These are phyloP conservation scores for Drosophila gaucha DNA, from an alignment of 2,888 invertebrate genomes.

Conservation along the genomic window DNA sequence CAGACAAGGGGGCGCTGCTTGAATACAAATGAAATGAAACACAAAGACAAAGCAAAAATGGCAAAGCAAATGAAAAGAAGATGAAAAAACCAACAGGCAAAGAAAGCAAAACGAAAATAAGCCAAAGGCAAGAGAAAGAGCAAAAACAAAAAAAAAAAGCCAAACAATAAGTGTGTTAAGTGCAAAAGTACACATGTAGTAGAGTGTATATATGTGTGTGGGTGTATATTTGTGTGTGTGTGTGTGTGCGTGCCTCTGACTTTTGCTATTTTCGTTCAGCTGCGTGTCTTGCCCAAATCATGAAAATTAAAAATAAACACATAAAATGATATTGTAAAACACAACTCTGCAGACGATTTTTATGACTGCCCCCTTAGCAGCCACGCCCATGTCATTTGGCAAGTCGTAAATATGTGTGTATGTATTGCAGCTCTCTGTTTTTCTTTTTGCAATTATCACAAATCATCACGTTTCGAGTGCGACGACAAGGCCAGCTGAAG, in stretches of 20 bases:
- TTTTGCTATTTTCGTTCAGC: conserved; percentile 44
- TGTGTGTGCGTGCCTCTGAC: conserved; percentile 23
- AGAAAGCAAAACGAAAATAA: conserved; percentile 55
- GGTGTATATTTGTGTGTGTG: background rate
- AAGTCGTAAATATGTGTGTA: background rate
- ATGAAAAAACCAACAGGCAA: conserved; percentile 29
- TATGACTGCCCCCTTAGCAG: conserved; percentile 27
- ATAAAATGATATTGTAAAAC: conserved; percentile 69
- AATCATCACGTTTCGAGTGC: conserved; percentile 73
- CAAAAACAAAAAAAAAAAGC: conserved; percentile 35
- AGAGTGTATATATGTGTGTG: conserved; percentile 28
- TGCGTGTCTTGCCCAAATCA: conserved; percentile 65
- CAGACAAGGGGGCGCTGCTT: conserved; percentile 19
- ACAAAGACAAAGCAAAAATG: conserved; percentile 37
- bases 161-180: conserved; percentile 73
- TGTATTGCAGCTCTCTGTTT: conserved; percentile 22
- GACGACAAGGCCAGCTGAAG: conserved; percentile 57
- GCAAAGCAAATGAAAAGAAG: conserved; percentile 30
- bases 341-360: conserved; percentile 44
- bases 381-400: conserved; percentile 17
- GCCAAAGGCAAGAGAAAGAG: conserved; percentile 37
- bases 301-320: conserved; percentile 76
- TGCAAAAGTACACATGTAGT: conserved; percentile 69
- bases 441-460: conserved; percentile 63
- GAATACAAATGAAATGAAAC: conserved; percentile 57